Percentiles rank a stretch among this genome's conserved stretches.
Conservation (phyloP, 2,113 vertebrate species). For the Protobothrops flavoviridis region DNA sequence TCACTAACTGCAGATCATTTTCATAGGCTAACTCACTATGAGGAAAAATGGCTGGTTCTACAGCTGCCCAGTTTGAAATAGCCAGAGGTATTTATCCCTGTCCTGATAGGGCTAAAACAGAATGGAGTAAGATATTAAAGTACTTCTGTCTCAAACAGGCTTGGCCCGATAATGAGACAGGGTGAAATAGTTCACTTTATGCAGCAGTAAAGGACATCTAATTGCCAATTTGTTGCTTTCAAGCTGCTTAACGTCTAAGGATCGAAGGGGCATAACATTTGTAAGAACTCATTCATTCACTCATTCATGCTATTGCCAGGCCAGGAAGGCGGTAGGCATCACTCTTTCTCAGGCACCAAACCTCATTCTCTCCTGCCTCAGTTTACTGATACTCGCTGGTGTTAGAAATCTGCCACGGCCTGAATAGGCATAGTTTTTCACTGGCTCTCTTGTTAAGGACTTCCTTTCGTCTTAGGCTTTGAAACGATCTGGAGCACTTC, state of each 20-base stretch:
- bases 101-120: background rate
- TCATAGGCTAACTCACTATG: background rate
- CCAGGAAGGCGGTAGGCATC: background rate
- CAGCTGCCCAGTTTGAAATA: background rate
- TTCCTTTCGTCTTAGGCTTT: constrained; percentile 15
- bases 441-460: constrained; percentile 15
- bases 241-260: background rate
- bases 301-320: background rate
- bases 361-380: background rate
- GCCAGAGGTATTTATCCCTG: background rate
- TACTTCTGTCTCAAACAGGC: background rate
- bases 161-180: background rate
- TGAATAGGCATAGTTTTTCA: constrained; percentile 19
- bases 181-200: background rate
- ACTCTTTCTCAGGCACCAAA: background rate
- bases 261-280: background rate
- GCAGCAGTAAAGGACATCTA: background rate
- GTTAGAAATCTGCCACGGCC: background rate
- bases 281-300: background rate
- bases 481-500: constrained; percentile 31
- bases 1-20: background rate
- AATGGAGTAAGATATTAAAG: background rate
- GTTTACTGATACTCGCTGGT: background rate
- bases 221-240: background rate
- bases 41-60: background rate